A percentile compares a stretch with the other conserved stretches of the same genome.
These are phyloP conservation scores for Anseranas semipalmata DNA, from an alignment of 2,113 vertebrate genomes.

Conservation along the genomic window DNA sequence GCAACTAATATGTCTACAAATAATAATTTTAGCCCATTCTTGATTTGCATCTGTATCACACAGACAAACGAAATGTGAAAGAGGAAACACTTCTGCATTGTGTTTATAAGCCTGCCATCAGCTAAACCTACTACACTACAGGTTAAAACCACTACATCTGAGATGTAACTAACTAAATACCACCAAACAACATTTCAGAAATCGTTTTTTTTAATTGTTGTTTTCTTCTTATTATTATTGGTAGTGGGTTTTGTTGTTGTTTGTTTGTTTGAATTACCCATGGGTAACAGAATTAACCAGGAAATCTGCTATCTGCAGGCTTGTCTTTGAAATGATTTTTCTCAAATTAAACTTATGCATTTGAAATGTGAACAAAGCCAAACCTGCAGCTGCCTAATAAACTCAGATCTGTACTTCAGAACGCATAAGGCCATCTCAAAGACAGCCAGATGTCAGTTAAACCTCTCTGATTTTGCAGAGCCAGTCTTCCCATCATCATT, in stretches of 20 bases:
- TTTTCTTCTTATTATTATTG: too few relatives aligned
- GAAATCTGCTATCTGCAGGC: neutral
- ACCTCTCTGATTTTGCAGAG: neutral
- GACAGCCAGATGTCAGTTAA: neutral
- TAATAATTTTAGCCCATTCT: neutral
- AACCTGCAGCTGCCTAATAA: neutral
- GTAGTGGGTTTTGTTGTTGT: neutral
- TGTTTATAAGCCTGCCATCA: neutral
- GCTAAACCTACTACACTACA: neutral
- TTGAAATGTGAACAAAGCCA: neutral
- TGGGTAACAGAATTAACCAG: neutral
- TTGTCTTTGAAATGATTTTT: neutral
- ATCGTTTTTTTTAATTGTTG: too few relatives aligned
- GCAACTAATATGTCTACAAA: neutral
- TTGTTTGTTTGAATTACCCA: neutral
- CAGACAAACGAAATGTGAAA: neutral
- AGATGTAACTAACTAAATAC: neutral
- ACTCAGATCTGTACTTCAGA: neutral
- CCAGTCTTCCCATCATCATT: neutral
- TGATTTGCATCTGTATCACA: slow-evolving; percentile 7
- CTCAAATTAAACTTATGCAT: neutral
- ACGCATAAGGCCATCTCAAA: neutral
- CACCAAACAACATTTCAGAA: neutral
- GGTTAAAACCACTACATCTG: neutral
- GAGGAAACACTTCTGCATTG: neutral